phyloP scores from a whole-genome alignment of 2,888 invertebrate species.

The Neoaliturus tenellus region DNA sequence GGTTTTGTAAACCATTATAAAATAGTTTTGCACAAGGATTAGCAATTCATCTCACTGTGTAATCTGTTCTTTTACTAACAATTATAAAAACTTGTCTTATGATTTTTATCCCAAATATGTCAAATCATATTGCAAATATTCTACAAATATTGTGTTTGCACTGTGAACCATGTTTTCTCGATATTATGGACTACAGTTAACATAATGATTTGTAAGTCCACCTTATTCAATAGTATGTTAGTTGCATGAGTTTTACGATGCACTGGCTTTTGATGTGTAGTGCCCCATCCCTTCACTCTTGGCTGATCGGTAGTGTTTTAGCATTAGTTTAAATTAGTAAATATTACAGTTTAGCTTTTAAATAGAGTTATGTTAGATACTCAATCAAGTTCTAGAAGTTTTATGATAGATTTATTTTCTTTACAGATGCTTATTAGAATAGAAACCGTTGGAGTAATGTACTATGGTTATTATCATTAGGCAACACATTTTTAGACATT shows the following conservation, averaged over 20 bases:
- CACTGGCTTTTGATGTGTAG: conserved; percentile 45
- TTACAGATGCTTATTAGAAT: no score
- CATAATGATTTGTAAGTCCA: neutral
- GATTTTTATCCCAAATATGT: neutral
- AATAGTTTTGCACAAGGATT: neutral
- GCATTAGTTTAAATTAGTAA: conserved; percentile 2
- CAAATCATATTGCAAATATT: no score
- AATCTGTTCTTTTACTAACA: neutral
- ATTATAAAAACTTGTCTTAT: neutral
- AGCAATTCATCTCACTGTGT: neutral
- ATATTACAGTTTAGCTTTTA: neutral
- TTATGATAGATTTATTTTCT: no score
- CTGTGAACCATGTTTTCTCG: neutral
- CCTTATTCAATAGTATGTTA: neutral
- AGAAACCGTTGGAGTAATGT: no score
- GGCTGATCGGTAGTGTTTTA: conserved; percentile 21
- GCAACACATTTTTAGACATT: no score
- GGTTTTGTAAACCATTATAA: neutral
- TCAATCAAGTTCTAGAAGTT: no score
- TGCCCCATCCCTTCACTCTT: conserved; percentile 25
- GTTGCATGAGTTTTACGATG: conserved; percentile 12
- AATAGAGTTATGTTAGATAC: no score
- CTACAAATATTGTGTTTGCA: neutral
- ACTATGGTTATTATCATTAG: no score
- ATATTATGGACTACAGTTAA: neutral